Conservation (phyloP, 2,888 invertebrate genomes). For the Hemistola chrysoprasaria region DNA sequence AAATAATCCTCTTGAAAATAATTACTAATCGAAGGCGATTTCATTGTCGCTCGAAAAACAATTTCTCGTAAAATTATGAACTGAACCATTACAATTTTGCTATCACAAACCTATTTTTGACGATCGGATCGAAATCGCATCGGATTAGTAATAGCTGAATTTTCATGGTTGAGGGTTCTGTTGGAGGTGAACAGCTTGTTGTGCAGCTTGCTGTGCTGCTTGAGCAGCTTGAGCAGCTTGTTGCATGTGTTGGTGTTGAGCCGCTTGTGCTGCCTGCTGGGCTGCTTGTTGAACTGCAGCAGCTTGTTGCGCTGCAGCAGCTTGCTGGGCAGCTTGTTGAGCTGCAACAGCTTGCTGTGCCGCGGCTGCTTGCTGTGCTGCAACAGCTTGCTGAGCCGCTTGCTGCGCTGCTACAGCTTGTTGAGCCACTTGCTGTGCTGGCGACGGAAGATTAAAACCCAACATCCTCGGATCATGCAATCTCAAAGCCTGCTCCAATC, state of each 20-base stretch:
- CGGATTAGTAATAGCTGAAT: slow-evolving; percentile 90
- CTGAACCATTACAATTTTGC: slow-evolving; percentile 37
- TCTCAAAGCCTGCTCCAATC: slow-evolving; percentile 91
- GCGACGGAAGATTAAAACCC: slow-evolving; percentile 86
- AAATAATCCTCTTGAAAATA: slow-evolving; percentile 35
- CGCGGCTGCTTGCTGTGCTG: slow-evolving; percentile 42
- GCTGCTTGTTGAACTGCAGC: slow-evolving; percentile 48
- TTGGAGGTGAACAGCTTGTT: slow-evolving; percentile 80
- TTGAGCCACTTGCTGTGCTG: slow-evolving; percentile 63
- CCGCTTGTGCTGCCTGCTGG: slow-evolving; percentile 49
- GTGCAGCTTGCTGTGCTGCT: slow-evolving; percentile 72
- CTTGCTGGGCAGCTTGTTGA: slow-evolving; percentile 42
- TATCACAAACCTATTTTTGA: slow-evolving; percentile 41
- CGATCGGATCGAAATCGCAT: slow-evolving; percentile 66
- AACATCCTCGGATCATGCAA: slow-evolving; percentile 91
- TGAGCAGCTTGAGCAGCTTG: slow-evolving; percentile 40
- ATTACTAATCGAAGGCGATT: slow-evolving; percentile 78
- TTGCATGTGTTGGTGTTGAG: slow-evolving; percentile 68
- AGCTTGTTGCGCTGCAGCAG: slow-evolving; percentile 50
- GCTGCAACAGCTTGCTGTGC: slow-evolving; percentile 58
- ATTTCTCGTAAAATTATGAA: slow-evolving; percentile 32
- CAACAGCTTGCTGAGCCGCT: slow-evolving; percentile 39
- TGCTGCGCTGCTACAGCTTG: slow-evolving; percentile 62
- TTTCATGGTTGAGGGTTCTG: slow-evolving; percentile 87
- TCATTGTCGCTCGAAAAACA: slow-evolving; percentile 49